These are phyloP conservation scores for Lasius fuliginosus DNA, from an alignment of 2,888 invertebrate species.

Conservation along the genomic window DNA sequence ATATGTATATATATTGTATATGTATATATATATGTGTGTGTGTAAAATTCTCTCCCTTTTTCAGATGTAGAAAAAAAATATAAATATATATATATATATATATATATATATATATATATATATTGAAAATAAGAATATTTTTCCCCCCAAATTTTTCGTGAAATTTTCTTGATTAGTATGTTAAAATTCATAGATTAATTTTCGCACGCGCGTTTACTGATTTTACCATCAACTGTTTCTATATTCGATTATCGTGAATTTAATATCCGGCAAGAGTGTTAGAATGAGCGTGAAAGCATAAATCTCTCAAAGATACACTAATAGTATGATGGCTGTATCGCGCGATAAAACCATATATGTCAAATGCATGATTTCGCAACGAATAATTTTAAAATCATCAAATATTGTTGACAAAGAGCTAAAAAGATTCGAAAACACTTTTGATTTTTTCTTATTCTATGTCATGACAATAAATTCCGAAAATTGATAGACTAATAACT, in stretches of 20 bases:
- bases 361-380: conserved; percentile 27
- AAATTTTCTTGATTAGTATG: not conserved
- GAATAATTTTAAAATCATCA: conserved; percentile 16
- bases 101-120: too few species aligned
- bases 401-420: not conserved
- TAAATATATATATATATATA: too few species aligned
- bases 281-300: not conserved
- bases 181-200: not conserved
- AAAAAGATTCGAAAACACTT: not conserved
- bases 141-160: not conserved
- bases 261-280: not conserved
- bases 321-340: not conserved
- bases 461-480: too few species aligned
- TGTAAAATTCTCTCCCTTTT: too few species aligned
- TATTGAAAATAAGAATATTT: not conserved
- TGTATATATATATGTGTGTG: too few species aligned
- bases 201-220: not conserved
- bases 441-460: not conserved
- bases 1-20: too few species aligned
- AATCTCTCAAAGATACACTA: conserved; percentile 12
- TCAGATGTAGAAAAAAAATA: too few species aligned
- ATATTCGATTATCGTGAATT: conserved; percentile 6
- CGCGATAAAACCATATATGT: conserved; percentile 14
- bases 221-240: too few species aligned
- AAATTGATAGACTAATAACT: not conserved